phyloP scores from a whole-genome alignment of 2,113 vertebrate species.

The Corvus cornix region DNA sequence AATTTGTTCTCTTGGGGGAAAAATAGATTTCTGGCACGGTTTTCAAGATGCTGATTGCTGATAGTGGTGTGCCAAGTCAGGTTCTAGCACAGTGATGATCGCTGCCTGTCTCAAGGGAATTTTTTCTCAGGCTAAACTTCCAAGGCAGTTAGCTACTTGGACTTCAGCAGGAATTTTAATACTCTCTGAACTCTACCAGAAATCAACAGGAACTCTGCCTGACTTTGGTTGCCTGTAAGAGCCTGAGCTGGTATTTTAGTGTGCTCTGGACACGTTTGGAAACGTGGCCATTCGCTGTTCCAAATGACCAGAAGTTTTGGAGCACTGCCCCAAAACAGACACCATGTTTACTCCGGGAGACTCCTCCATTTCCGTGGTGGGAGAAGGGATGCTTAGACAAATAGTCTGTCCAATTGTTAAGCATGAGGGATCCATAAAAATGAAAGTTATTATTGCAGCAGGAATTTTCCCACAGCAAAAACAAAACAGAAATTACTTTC shows the following conservation, averaged over 20 bases:
- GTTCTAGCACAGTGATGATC: not conserved
- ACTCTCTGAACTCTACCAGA: not conserved
- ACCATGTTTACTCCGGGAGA: not conserved
- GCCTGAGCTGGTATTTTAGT: not conserved
- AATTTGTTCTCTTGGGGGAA: not conserved
- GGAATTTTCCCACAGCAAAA: conserved; percentile 65
- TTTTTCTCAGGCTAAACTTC: not conserved
- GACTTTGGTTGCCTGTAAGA: not conserved
- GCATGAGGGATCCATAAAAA: conserved; percentile 61
- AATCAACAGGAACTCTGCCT: not conserved
- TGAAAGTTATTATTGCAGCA: conserved; percentile 15
- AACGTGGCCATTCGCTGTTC: not conserved
- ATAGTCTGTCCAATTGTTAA: conserved; percentile 24
- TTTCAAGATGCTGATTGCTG: not conserved
- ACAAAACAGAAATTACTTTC: not conserved
- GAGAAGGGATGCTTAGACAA: conserved; percentile 11
- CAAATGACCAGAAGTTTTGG: not conserved
- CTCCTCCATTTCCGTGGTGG: not conserved
- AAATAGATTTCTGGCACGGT: not conserved
- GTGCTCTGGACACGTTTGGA: not conserved
- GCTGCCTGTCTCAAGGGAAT: not conserved
- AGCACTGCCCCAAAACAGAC: not conserved
- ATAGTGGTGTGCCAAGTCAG: not conserved
- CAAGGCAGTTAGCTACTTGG: not conserved
- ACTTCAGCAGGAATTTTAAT: not conserved